Evolutionary conservation across 2,113 vertebrate species (phyloP).

Genomic region (Struthio camelus): DNA sequence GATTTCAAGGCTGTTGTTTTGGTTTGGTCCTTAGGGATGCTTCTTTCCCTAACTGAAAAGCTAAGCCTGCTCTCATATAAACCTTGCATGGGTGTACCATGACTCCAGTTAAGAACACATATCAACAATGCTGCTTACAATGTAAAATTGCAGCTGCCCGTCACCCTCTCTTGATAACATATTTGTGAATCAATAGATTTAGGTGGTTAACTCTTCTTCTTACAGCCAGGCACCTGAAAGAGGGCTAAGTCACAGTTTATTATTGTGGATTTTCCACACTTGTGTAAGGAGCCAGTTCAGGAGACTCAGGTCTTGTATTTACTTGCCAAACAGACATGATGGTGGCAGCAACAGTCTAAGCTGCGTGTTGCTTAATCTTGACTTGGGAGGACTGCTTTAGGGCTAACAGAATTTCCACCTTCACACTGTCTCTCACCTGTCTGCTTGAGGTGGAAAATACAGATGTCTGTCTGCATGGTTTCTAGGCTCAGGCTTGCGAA

Average conservation of each 20-base stretch:
- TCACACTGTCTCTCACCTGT: background rate
- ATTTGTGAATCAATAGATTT: background rate
- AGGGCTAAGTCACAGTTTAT: background rate
- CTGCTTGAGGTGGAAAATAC: background rate
- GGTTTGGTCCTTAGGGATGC: conserved; percentile 34
- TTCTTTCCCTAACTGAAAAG: conserved; percentile 51
- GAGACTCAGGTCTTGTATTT: background rate
- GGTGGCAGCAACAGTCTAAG: background rate
- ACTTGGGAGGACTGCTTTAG: background rate
- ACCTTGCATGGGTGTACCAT: background rate
- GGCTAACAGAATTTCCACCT: background rate
- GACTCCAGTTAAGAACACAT: background rate
- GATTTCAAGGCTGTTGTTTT: conserved; percentile 36
- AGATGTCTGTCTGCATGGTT: accelerated
- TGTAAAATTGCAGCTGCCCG: background rate
- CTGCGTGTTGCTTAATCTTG: background rate
- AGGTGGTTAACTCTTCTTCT: background rate
- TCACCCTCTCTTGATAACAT: background rate
- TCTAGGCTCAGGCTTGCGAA: background rate
- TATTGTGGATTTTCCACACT: background rate
- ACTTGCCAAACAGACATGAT: accelerated
- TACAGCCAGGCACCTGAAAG: background rate
- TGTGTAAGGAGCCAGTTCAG: background rate
- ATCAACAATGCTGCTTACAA: background rate
- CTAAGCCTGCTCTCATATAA: conserved; percentile 3